These are phyloP conservation scores for Eumerus sabulonum DNA, from an alignment of 2,888 invertebrate species.

Conservation along the genomic window DNA sequence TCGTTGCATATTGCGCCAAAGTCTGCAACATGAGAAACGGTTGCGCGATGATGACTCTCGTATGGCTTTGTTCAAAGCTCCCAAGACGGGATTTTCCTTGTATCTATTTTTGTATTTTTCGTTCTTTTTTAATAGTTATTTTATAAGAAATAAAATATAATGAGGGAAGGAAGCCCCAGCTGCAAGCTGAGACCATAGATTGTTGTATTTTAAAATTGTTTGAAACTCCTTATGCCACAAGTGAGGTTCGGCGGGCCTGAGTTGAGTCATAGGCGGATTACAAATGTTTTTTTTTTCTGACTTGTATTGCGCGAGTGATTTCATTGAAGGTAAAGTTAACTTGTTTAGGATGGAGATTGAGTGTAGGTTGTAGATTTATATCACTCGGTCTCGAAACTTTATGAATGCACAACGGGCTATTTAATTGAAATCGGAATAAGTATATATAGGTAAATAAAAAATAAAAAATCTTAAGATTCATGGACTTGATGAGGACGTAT, in stretches of 20 bases:
- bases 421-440: constrained; percentile 15
- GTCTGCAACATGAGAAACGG: constrained; percentile 62
- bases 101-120: constrained; percentile 19
- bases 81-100: constrained; percentile 32
- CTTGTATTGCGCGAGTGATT: constrained; percentile 41
- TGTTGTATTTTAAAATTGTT: constrained; percentile 26
- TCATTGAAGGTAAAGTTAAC: constrained; percentile 48
- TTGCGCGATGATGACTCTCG: constrained; percentile 57
- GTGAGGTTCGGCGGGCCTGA: constrained; percentile 9
- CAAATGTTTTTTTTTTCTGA: constrained; percentile 26
- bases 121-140: constrained; percentile 35
- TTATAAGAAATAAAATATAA: no score
- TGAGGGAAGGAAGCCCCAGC: constrained; percentile 59
- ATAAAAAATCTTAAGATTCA: no score
- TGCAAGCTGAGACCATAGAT: constrained; percentile 38
- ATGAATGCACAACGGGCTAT: constrained; percentile 3
- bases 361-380: constrained; percentile 55
- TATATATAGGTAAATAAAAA: no score
- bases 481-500: no score
- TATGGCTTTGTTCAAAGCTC: constrained; percentile 53
- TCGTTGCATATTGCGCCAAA: constrained; percentile 59
- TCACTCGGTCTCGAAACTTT: constrained; percentile 20
- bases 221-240: constrained; percentile 45
- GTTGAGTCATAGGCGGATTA: constrained; percentile 62
- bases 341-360: constrained; percentile 26